A percentile compares a stretch with the other conserved stretches of the same genome.
phyloP scores from a whole-genome alignment of 2,113 vertebrate genomes.

The Pica pica region DNA sequence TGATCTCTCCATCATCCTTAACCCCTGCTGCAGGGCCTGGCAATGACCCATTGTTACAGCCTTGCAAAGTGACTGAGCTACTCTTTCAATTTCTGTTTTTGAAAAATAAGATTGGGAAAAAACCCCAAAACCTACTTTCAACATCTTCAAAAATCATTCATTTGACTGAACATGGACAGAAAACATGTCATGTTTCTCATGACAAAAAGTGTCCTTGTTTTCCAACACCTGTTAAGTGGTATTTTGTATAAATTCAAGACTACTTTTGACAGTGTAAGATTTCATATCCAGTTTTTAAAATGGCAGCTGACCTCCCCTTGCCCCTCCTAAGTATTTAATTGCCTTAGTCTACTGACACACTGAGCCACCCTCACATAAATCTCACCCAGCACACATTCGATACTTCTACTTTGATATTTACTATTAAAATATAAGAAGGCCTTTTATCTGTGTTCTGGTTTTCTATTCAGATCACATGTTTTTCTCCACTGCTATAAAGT shows the following conservation, averaged over 20 bases:
- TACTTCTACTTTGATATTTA: not conserved
- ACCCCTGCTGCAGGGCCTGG: not conserved
- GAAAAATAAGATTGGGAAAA: not conserved
- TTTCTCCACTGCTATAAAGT: not conserved
- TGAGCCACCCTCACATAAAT: not conserved
- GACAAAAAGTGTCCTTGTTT: not conserved
- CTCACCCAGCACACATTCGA: not conserved
- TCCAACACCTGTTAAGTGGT: not conserved
- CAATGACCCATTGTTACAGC: not conserved
- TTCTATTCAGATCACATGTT: not conserved
- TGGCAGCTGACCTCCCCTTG: not conserved
- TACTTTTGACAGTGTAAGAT: not conserved
- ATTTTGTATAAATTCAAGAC: not conserved
- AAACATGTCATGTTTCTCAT: no score
- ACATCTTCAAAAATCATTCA: not conserved
- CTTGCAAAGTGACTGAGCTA: not conserved
- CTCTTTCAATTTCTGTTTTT: not conserved
- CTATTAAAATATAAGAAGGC: not conserved
- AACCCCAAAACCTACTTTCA: not conserved
- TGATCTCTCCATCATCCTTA: not conserved
- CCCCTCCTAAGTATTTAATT: not conserved
- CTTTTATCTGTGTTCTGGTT: not conserved
- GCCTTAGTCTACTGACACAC: not conserved
- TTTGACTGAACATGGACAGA: not conserved
- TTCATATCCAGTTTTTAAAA: not conserved